Percentiles rank a stretch among this genome's conserved stretches.
Evolutionary conservation across 1,140 invertebrate species (phyloP).

Genomic region (Ceratina calcarata): DNA sequence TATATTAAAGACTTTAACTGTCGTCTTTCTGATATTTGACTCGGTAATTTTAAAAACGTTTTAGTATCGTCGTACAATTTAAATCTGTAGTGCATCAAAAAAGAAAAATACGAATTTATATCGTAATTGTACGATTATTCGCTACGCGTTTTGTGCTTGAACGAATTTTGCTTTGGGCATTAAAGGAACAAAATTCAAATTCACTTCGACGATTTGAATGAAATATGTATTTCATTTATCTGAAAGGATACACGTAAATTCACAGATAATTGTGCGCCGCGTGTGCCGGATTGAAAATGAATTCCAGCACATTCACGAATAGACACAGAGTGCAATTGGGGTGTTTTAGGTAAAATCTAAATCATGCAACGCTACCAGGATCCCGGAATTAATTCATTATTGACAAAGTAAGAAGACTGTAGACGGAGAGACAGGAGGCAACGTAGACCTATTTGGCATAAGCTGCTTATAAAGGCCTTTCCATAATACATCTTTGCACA

Average conservation of each 20-base stretch:
- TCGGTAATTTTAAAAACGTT: background rate
- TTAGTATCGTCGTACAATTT: background rate
- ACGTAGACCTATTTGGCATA: conserved; percentile 14
- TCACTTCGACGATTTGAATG: too few relatives aligned
- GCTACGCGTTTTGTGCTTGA: too few relatives aligned
- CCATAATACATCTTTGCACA: conserved; percentile 18
- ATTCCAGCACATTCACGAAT: background rate
- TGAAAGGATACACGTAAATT: background rate
- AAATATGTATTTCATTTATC: too few relatives aligned
- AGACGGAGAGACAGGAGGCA: too few relatives aligned
- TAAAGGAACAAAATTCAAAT: too few relatives aligned
- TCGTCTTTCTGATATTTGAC: background rate
- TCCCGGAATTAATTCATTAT: conserved; percentile 13
- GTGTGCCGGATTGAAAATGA: background rate
- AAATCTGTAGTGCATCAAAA: too few relatives aligned
- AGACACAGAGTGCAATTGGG: too few relatives aligned
- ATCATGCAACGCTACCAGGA: background rate
- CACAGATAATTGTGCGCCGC: background rate
- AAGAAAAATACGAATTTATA: too few relatives aligned
- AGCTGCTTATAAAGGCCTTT: conserved; percentile 22
- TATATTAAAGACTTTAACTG: background rate
- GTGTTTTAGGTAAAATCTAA: background rate
- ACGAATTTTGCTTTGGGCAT: too few relatives aligned
- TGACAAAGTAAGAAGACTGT: conserved; percentile 4
- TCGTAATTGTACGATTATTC: too few relatives aligned